These are phyloP conservation scores for Sorex maritimensis DNA, from an alignment of 2,797 vertebrate species.

Conservation along the genomic window DNA sequence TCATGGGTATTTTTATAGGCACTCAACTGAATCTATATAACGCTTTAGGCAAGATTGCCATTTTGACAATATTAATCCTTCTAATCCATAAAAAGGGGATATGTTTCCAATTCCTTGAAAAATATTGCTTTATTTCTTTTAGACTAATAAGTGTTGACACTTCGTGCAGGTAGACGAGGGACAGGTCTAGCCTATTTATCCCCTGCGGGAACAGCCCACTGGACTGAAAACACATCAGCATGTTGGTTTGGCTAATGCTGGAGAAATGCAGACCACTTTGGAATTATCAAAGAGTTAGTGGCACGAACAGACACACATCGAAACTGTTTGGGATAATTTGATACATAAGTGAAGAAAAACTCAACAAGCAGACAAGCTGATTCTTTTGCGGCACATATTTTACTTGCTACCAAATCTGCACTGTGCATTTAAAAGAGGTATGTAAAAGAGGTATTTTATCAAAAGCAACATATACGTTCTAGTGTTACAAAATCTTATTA, in stretches of 20 bases:
- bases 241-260: neutral
- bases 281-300: neutral
- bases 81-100: too few species aligned
- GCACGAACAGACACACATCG: neutral
- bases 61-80: too few species aligned
- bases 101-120: neutral
- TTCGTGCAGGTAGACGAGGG: neutral
- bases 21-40: too few species aligned
- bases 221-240: neutral
- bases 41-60: too few species aligned
- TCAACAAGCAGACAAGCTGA: neutral
- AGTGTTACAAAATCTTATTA: neutral
- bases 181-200: neutral
- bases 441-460: neutral
- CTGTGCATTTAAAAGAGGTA: neutral
- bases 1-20: too few species aligned
- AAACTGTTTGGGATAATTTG: neutral
- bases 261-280: neutral
- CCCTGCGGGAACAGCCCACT: neutral
- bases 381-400: neutral
- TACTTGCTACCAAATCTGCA: slow-evolving; percentile 2
- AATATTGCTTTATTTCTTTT: neutral
- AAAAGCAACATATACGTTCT: neutral
- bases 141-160: neutral
- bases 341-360: neutral